Evolutionary conservation across 2,888 invertebrate genomes (phyloP).

Genomic region (Drosophila nigritarsus): DNA sequence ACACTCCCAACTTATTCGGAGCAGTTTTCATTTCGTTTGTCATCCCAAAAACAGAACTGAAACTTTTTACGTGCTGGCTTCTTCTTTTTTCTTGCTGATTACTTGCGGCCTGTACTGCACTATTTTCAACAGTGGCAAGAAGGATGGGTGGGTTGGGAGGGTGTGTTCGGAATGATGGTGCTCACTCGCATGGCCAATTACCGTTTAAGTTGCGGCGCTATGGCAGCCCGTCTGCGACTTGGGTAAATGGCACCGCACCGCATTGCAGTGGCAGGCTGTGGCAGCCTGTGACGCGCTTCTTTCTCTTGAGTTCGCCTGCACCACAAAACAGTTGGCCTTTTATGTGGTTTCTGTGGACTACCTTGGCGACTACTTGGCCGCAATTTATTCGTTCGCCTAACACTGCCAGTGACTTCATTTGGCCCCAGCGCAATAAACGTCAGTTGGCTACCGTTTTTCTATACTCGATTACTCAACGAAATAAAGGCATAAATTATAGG

Average conservation of each 20-base stretch:
- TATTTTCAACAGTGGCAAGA: neutral
- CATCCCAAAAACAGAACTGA: slow-evolving; percentile 35
- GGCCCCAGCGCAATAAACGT: neutral
- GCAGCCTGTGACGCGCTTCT: slow-evolving; percentile 43
- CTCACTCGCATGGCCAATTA: slow-evolving; percentile 76
- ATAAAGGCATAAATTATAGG: neutral
- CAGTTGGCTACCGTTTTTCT: slow-evolving; percentile 7
- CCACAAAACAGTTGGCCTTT: slow-evolving; percentile 59
- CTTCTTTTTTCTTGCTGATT: slow-evolving; percentile 27
- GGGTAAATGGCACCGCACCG: slow-evolving; percentile 38
- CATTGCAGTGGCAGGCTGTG: slow-evolving; percentile 51
- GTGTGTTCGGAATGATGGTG: slow-evolving; percentile 19
- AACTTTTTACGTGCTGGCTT: slow-evolving; percentile 57
- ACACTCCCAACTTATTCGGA: neutral
- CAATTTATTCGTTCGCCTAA: slow-evolving; percentile 56
- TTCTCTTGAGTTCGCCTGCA: slow-evolving; percentile 37
- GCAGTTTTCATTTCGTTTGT: slow-evolving; percentile 32
- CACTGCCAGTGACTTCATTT: slow-evolving; percentile 31
- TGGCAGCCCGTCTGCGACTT: slow-evolving; percentile 33
- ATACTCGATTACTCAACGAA: neutral
- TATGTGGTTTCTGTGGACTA: slow-evolving; percentile 40
- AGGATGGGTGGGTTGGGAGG: neutral
- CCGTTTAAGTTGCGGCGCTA: slow-evolving; percentile 58
- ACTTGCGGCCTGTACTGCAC: slow-evolving; percentile 23
- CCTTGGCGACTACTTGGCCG: slow-evolving; percentile 45